These are phyloP conservation scores for Microcebus jonahi DNA, from an alignment of 2,113 vertebrate species.

Conservation along the genomic window DNA sequence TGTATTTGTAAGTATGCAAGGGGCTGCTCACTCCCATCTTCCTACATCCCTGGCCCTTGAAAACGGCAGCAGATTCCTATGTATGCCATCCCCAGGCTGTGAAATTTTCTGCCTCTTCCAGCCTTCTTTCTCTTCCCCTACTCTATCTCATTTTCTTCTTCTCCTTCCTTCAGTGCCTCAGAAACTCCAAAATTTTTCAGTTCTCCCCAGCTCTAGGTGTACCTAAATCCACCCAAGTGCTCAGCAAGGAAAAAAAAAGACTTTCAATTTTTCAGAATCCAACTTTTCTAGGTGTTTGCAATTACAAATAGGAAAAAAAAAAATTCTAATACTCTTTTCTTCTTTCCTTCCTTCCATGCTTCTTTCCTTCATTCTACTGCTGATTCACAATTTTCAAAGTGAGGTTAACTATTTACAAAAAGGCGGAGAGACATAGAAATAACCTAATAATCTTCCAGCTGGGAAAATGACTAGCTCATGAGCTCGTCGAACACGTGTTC, in stretches of 20 bases:
- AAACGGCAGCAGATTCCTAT: not conserved
- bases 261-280: not conserved
- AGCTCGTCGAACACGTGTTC: not conserved
- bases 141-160: not conserved
- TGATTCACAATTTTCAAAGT: conserved; percentile 42
- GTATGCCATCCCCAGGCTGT: not conserved
- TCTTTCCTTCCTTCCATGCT: not conserved
- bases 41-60: not conserved
- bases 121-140: not conserved
- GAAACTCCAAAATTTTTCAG: not conserved
- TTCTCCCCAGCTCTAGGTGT: not conserved
- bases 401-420: conserved; percentile 35
- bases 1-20: not conserved
- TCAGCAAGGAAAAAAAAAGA: not conserved
- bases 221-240: not conserved
- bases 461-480: not conserved
- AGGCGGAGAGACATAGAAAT: not conserved
- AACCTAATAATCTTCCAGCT: not conserved
- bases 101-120: not conserved
- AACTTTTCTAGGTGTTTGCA: not conserved
- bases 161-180: not conserved
- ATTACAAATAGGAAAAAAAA: not conserved
- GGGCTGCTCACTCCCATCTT: not conserved
- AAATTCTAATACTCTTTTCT: not conserved
- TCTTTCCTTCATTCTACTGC: not conserved